Evolutionary conservation across 2,888 invertebrate species (phyloP).

Genomic region (Tachystola acroxantha): DNA sequence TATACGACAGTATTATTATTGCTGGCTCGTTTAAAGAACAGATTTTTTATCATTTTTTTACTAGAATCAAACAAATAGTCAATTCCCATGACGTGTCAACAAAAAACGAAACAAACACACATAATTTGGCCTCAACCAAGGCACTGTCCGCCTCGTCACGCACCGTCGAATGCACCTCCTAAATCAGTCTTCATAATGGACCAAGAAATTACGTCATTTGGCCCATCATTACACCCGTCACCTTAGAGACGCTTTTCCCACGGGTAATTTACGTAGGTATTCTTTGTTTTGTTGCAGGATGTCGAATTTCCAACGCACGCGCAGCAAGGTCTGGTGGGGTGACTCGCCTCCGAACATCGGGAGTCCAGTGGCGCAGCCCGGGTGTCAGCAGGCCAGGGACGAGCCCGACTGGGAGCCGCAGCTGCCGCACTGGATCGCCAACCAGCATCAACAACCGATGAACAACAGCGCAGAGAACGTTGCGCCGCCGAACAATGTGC

Average conservation of each 20-base stretch:
- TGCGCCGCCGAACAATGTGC: slow-evolving; percentile 47
- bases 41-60: slow-evolving; percentile 1
- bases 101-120: slow-evolving; percentile 42
- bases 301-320: slow-evolving; percentile 82
- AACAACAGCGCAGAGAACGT: slow-evolving; percentile 60
- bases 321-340: slow-evolving; percentile 84
- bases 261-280: slow-evolving; percentile 45
- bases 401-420: slow-evolving; percentile 72
- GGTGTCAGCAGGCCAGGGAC: slow-evolving; percentile 46
- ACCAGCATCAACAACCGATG: slow-evolving; percentile 56
- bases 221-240: slow-evolving; percentile 52
- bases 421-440: slow-evolving; percentile 72
- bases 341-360: slow-evolving; percentile 63
- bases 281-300: slow-evolving; percentile 68
- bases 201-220: slow-evolving; percentile 64
- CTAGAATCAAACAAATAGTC: slow-evolving; percentile 11
- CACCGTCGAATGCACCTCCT: slow-evolving; percentile 45
- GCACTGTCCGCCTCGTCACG: slow-evolving; percentile 42
- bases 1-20: slow-evolving; percentile 16
- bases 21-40: background rate
- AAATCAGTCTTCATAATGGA: slow-evolving; percentile 51
- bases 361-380: slow-evolving; percentile 58
- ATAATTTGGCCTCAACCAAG: slow-evolving; percentile 46
- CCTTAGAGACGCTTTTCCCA: slow-evolving; percentile 49
- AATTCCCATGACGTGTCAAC: slow-evolving; percentile 51